Evolutionary conservation across 2,797 vertebrate species (phyloP).

Genomic region (Phoebastria nigripes): DNA sequence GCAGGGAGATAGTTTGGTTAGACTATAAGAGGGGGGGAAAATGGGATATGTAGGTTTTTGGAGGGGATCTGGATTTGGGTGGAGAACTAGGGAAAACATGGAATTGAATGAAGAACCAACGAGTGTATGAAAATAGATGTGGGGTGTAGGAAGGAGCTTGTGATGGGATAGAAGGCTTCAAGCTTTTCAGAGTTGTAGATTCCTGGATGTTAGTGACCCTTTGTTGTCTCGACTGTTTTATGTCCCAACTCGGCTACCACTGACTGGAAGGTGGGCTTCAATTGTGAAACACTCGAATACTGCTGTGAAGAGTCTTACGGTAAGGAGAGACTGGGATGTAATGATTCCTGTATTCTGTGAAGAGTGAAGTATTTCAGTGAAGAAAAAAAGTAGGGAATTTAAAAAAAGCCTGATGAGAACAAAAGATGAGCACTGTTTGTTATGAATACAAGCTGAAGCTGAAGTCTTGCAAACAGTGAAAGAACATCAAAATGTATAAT

Average conservation of each 20-base stretch:
- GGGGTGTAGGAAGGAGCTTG: neutral
- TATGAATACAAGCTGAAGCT: neutral
- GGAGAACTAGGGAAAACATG: neutral
- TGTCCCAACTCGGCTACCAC: neutral
- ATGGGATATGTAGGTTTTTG: neutral
- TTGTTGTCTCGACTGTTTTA: neutral
- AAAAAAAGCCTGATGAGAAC: neutral
- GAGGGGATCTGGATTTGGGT: neutral
- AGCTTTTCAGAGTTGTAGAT: neutral
- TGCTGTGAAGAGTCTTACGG: neutral
- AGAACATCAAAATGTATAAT: neutral
- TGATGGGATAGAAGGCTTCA: neutral
- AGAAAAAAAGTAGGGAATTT: neutral
- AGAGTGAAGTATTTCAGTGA: neutral
- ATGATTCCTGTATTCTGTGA: neutral
- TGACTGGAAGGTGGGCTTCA: neutral
- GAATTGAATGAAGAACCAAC: neutral
- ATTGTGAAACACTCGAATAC: accelerated
- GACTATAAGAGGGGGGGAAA: accelerated
- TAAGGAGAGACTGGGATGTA: neutral
- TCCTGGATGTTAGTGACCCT: neutral
- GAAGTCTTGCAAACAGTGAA: neutral
- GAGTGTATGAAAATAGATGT: neutral
- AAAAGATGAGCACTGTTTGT: neutral
- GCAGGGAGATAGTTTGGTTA: neutral